Conservation (phyloP, 2,113 vertebrate genomes). For the Formicarius rufipectus region DNA sequence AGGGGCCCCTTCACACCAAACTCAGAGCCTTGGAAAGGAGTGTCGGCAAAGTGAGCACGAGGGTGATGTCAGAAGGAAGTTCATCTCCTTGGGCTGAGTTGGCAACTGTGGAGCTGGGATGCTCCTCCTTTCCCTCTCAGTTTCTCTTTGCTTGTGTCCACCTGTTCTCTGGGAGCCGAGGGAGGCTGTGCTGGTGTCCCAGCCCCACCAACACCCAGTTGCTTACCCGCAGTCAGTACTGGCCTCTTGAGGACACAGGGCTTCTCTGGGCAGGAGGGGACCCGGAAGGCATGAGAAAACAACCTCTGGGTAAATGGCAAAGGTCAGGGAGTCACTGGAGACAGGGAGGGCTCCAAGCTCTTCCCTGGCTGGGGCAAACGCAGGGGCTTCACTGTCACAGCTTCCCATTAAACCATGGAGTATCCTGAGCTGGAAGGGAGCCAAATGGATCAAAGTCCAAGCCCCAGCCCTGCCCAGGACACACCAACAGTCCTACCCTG, state of each 20-base stretch:
- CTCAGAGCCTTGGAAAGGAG: accelerated
- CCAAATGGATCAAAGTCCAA: background rate
- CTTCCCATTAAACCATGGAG: background rate
- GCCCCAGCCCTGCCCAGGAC: background rate
- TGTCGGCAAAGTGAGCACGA: background rate
- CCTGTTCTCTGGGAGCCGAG: background rate
- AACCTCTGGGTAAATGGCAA: background rate
- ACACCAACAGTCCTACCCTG: background rate
- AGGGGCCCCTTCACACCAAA: background rate
- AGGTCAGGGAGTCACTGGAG: background rate
- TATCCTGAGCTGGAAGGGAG: background rate
- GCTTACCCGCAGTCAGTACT: background rate
- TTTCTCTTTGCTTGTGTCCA: background rate
- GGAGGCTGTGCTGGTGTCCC: background rate
- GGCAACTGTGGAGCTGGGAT: background rate
- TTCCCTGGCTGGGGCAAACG: no score
- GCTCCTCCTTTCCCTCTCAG: accelerated
- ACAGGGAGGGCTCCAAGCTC: background rate
- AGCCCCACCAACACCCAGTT: background rate
- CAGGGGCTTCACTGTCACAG: background rate
- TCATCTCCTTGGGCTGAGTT: background rate
- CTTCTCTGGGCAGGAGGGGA: background rate
- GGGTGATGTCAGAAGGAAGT: background rate
- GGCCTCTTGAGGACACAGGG: background rate
- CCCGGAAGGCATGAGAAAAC: background rate